Evolutionary conservation across 2,888 invertebrate genomes (phyloP).

Genomic region (Eristalis tenax): DNA sequence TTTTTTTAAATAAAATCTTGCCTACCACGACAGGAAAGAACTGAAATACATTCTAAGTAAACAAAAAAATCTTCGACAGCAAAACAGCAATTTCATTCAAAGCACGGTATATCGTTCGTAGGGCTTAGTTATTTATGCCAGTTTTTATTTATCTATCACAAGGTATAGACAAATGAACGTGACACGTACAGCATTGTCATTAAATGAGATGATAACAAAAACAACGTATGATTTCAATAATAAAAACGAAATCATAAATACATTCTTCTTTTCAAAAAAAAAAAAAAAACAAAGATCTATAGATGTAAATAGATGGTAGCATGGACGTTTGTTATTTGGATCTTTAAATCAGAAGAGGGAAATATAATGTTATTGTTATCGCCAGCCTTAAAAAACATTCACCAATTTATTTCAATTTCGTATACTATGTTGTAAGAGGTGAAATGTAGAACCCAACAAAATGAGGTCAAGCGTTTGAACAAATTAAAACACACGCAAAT

Average conservation of each 20-base stretch:
- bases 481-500: no score
- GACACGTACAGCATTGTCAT: neutral
- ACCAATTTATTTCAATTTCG: no score
- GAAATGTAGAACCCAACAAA: no score
- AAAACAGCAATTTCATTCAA: neutral
- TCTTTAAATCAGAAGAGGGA: neutral
- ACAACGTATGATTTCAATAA: neutral
- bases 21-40: slow-evolving; percentile 17
- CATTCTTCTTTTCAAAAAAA: neutral
- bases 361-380: no score
- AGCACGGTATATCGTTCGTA: neutral
- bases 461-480: no score
- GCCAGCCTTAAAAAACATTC: no score
- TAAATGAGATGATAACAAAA: neutral
- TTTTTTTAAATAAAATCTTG: slow-evolving; percentile 29
- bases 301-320: neutral
- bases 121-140: neutral
- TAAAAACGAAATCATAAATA: neutral
- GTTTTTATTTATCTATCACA: neutral
- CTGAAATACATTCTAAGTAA: neutral
- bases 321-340: neutral
- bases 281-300: neutral
- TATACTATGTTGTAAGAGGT: no score
- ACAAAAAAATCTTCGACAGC: neutral
- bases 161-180: neutral